Evolutionary conservation across 37 sponge, comb jelly and placozoan species (phyloP).

Genomic region (Diacarnus erythraeanus): DNA sequence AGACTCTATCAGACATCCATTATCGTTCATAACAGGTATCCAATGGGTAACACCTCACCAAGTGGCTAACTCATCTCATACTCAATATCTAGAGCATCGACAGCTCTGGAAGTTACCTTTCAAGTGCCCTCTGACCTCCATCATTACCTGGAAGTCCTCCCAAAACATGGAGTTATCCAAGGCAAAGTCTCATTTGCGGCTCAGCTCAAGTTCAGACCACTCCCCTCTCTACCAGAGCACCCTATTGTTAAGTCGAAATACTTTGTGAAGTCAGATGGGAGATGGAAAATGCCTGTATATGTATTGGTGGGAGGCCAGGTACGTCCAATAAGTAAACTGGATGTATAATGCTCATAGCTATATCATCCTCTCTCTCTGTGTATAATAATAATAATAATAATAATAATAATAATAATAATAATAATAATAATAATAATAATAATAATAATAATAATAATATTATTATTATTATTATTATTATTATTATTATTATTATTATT

Average conservation of each 20-base stretch:
- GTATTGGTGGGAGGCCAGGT: conserved; percentile 32
- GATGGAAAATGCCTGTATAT: conserved; percentile 45
- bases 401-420: too few relatives aligned
- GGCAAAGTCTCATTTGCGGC: conserved; percentile 57
- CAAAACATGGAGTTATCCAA: conserved; percentile 73
- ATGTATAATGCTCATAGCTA: too few relatives aligned
- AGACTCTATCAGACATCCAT: conserved; percentile 86
- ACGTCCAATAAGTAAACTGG: too few relatives aligned
- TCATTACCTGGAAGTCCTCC: conserved; percentile 73
- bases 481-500: too few relatives aligned
- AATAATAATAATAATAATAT: too few relatives aligned
- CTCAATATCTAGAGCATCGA: conserved; percentile 65
- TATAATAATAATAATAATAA: too few relatives aligned
- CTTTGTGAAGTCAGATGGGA: conserved; percentile 24
- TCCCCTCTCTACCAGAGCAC: conserved; percentile 13
- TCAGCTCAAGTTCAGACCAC: conserved; percentile 88
- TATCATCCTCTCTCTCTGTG: too few relatives aligned
- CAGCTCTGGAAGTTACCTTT: conserved; percentile 60
- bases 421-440: too few relatives aligned
- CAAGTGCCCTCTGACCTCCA: conserved; percentile 53
- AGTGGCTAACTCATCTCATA: background rate
- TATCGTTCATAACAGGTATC: conserved; percentile 75
- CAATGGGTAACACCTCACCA: background rate
- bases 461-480: too few relatives aligned
- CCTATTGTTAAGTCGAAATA: background rate